phyloP scores from a whole-genome alignment of 2,113 vertebrate species.

The Aegotheles bennettii region DNA sequence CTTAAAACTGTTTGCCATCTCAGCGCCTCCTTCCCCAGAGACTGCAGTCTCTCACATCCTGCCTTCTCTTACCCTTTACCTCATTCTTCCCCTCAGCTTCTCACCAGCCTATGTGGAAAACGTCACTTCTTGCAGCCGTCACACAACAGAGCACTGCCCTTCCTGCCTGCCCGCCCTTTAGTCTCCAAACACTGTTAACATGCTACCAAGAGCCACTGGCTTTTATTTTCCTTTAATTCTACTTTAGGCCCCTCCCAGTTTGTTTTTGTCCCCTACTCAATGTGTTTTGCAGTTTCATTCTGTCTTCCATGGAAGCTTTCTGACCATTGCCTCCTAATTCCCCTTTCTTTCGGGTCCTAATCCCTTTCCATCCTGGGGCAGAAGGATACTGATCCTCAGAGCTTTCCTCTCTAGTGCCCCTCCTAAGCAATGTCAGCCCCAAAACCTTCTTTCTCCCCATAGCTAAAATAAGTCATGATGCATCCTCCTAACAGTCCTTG shows the following conservation, averaged over 20 bases:
- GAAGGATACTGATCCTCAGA: background rate
- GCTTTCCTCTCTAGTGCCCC: background rate
- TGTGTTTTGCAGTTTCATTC: background rate
- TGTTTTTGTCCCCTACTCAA: background rate
- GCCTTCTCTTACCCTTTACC: background rate
- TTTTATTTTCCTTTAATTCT: background rate
- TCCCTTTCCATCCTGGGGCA: background rate
- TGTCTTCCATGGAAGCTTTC: background rate
- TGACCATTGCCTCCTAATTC: background rate
- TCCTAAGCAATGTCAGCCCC: background rate
- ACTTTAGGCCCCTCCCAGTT: background rate
- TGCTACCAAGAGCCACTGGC: background rate
- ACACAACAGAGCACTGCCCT: rapidly evolving
- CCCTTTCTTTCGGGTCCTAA: background rate
- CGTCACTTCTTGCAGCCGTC: background rate
- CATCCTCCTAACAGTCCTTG: background rate
- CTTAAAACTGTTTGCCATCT: background rate
- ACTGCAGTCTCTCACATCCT: background rate
- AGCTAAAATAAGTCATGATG: background rate
- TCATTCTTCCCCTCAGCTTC: background rate
- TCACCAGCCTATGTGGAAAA: background rate
- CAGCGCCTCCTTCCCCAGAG: background rate
- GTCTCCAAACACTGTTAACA: background rate
- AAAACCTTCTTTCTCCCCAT: background rate
- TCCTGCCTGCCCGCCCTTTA: background rate